These are phyloP conservation scores for Leucopsar rothschildi DNA, from an alignment of 2,113 vertebrate species.

Conservation along the genomic window DNA sequence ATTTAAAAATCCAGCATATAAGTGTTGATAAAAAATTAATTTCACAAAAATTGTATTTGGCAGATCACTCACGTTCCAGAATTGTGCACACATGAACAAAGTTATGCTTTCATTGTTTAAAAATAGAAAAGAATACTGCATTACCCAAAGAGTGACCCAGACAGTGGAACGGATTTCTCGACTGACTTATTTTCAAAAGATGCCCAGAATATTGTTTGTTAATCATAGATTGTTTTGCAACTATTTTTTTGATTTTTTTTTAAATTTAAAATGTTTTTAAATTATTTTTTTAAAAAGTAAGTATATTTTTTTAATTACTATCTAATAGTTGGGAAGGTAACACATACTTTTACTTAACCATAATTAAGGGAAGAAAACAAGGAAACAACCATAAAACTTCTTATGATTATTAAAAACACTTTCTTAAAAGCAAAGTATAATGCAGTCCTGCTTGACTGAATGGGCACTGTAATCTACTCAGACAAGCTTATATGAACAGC, in stretches of 20 bases:
- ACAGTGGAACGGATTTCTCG: not conserved
- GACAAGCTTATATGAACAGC: not conserved
- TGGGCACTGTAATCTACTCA: not conserved
- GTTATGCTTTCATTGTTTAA: not conserved
- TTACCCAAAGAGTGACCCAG: not conserved
- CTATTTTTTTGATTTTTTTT: not conserved
- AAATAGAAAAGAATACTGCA: not conserved
- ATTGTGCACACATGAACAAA: not conserved
- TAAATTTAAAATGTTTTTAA: not conserved
- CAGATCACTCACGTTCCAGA: not conserved
- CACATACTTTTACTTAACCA: not conserved
- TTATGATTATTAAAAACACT: not conserved
- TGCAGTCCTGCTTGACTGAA: not conserved
- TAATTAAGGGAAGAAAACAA: not conserved
- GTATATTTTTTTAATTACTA: not conserved
- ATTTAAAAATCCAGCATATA: not conserved
- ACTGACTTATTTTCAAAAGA: not conserved
- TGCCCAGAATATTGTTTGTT: not conserved
- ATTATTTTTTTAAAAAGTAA: not conserved
- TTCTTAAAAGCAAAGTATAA: not conserved
- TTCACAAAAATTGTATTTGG: not conserved
- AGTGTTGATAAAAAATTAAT: not conserved
- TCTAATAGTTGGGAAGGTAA: not conserved
- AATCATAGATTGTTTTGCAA: not conserved
- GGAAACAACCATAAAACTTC: not conserved